Evolutionary conservation across 2,797 vertebrate genomes (phyloP).

Genomic region (Sarcophilus harrisii): DNA sequence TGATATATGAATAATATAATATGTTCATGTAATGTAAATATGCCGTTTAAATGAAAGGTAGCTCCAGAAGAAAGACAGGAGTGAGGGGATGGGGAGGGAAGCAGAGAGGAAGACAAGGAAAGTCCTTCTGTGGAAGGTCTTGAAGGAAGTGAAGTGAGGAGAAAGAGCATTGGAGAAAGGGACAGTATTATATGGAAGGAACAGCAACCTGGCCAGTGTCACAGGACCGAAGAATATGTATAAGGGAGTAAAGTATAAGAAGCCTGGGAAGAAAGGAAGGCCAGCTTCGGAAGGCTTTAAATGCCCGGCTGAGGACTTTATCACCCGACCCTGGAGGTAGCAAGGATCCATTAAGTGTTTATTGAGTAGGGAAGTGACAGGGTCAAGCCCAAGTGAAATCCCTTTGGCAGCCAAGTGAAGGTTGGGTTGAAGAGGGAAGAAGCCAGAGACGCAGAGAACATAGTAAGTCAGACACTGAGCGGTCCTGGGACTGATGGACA

Average conservation of each 20-base stretch:
- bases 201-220: background rate
- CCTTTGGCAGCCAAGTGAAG: background rate
- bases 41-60: background rate
- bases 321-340: background rate
- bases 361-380: background rate
- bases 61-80: background rate
- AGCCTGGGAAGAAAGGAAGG: background rate
- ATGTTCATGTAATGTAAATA: too few relatives aligned
- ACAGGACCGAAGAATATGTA: background rate
- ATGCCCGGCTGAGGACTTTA: background rate
- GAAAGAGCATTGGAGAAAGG: background rate
- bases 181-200: background rate
- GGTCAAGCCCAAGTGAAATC: background rate
- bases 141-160: background rate
- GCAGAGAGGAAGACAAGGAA: background rate
- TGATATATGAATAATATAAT: too few relatives aligned
- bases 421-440: background rate
- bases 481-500: background rate
- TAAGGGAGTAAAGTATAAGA: background rate
- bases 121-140: background rate
- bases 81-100: background rate
- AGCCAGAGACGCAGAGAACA: background rate
- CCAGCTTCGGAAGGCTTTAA: background rate
- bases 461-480: rapidly evolving
- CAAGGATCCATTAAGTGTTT: background rate